Evolutionary conservation across 2,797 vertebrate species (phyloP), one percentile per base, ranked within the genome.

Genomic region (Parotocinclus haroldoi): DNA sequence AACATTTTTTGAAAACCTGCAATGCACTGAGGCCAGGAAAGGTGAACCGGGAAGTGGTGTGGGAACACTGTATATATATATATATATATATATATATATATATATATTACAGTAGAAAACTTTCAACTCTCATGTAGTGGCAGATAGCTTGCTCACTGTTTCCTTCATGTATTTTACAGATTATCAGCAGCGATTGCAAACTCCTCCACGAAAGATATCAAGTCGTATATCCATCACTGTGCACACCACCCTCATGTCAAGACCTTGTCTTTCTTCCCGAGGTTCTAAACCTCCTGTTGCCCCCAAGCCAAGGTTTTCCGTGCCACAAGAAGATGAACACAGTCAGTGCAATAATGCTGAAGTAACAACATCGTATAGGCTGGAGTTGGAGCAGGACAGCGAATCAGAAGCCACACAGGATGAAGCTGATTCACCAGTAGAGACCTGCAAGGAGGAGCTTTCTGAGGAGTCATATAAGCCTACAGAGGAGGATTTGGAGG

Each of bases 211-310:
- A 72, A 94, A 93, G 87, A 85, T 91, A 73, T 81, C 85, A 42
- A 84, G 88, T 84, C 88, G 89, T 55, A 86, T 92, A 76, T 84
- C 88, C 46, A 90, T 94, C 81, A 93, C 84, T 81, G 91, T 92
- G 76, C 89, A 92, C 73, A 90, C 92, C 72, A 89, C 89, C 6
- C 90, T 92, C 82, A 91, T 91, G 82, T 88, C 93, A 80, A 90
- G 83, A 72, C 84, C 91, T 68, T 82, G 81, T 78, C 85, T 84
- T 72, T 81, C 87, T 79, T 84, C 89, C 27, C 85, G 88, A 84
- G 93, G 92, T 68, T 88, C 91, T 13, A 98, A 97, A 78, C 96
- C 95, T 85, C 92, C 93, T 44, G 91, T 96, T 0, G 92, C 94
- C 71, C 95, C 94, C 2, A 98, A 98, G 77, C 95, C 96, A 75